Percentiles rank a stretch among this genome's conserved stretches.
Conservation (phyloP, 1,140 invertebrate genomes). For the Magallana ariakensis region DNA sequence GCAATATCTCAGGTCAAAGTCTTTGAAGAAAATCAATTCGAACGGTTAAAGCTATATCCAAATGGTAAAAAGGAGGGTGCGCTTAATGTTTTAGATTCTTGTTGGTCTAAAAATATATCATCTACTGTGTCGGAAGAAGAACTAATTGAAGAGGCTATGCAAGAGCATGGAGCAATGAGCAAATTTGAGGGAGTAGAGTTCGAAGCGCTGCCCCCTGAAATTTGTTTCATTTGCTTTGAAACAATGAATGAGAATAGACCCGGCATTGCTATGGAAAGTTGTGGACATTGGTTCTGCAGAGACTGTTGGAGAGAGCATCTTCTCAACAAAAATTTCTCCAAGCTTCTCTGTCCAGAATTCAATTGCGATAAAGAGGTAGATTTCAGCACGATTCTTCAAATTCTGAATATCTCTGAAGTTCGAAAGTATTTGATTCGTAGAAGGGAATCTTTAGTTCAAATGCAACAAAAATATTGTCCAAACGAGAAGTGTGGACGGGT, state of each 20-base stretch:
- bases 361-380: not conserved
- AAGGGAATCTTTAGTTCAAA: not conserved
- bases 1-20: not conserved
- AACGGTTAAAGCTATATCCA: not conserved
- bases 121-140: not conserved
- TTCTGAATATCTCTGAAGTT: not conserved
- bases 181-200: not conserved
- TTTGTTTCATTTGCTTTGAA: slow-evolving; percentile 63
- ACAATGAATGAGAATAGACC: slow-evolving; percentile 2
- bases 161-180: not conserved
- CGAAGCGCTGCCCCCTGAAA: slow-evolving; percentile 36
- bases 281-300: slow-evolving; percentile 70
- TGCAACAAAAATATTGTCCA: slow-evolving; percentile 4
- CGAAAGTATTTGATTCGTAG: not conserved
- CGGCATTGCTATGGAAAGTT: slow-evolving; percentile 56
- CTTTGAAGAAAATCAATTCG: not conserved
- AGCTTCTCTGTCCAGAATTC: not conserved
- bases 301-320: slow-evolving; percentile 66
- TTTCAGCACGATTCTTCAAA: not conserved
- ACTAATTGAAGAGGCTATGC: not conserved
- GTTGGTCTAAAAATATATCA: not conserved
- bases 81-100: slow-evolving; percentile 31
- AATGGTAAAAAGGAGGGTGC: not conserved
- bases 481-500: slow-evolving; percentile 20
- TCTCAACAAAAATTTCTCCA: not conserved